Evolutionary conservation across 2,797 vertebrate genomes (phyloP).

Genomic region (Tamandua tetradactyla): DNA sequence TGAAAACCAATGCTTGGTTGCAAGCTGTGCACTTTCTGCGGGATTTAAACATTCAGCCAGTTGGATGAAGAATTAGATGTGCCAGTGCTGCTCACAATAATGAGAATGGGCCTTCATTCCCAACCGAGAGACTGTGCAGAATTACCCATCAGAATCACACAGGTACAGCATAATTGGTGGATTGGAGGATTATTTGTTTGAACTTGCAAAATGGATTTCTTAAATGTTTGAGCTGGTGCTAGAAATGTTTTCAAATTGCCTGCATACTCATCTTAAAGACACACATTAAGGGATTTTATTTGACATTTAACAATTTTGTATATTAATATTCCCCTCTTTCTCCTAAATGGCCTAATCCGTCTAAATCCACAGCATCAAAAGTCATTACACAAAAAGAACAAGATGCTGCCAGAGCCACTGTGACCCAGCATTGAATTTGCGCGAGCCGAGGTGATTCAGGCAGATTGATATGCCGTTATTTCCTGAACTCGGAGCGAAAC

Average conservation of each 20-base stretch:
- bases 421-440: conserved; percentile 75
- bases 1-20: conserved; percentile 63
- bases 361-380: conserved; percentile 86
- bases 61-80: conserved; percentile 75
- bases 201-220: conserved; percentile 86
- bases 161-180: conserved; percentile 80
- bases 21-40: conserved; percentile 60
- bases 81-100: conserved; percentile 70
- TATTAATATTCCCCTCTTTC: conserved; percentile 86
- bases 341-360: conserved; percentile 84
- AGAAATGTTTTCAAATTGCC: conserved; percentile 83
- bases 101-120: conserved; percentile 76
- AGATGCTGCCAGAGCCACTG: conserved; percentile 81
- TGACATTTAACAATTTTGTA: conserved; percentile 87
- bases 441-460: conserved; percentile 81
- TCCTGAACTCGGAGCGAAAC: conserved; percentile 82
- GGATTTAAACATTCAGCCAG: conserved; percentile 70
- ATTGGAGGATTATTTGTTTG: conserved; percentile 85
- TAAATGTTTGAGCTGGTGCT: conserved; percentile 83
- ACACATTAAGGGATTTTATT: conserved; percentile 86
- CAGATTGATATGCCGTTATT: conserved; percentile 86
- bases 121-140: conserved; percentile 70
- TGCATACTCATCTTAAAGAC: conserved; percentile 83
- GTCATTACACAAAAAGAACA: conserved; percentile 85
- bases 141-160: conserved; percentile 78